Percentiles rank a stretch among this genome's conserved stretches.
These are phyloP conservation scores for Ormyrus thymus DNA, from an alignment of 2,888 invertebrate genomes.

Conservation along the genomic window DNA sequence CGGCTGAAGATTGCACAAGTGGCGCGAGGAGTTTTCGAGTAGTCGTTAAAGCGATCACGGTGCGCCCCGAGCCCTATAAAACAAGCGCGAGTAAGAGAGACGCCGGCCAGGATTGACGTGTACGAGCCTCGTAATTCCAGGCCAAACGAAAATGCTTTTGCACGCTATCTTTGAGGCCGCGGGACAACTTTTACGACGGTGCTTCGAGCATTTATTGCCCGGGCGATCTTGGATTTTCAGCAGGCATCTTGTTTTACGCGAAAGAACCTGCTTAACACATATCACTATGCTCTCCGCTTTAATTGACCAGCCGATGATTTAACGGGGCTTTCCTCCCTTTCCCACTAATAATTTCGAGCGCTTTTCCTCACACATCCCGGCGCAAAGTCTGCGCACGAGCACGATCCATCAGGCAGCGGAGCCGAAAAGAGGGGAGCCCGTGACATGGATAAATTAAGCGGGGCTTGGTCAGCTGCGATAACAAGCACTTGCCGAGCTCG, in stretches of 20 bases:
- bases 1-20: background rate
- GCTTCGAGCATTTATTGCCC: slow-evolving; percentile 47
- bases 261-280: no score
- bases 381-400: no score
- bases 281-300: background rate
- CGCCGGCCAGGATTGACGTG: slow-evolving; percentile 15
- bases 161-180: background rate
- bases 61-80: background rate
- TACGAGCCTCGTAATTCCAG: slow-evolving; percentile 45
- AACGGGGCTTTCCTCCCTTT: no score
- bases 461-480: no score
- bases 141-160: slow-evolving; percentile 8
- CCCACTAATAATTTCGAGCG: no score
- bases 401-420: no score
- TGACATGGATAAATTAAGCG: no score
- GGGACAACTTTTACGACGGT: slow-evolving; percentile 48
- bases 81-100: background rate
- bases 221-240: slow-evolving; percentile 25
- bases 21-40: slow-evolving; percentile 22
- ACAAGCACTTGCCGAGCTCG: no score
- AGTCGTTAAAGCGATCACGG: slow-evolving; percentile 49
- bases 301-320: no score
- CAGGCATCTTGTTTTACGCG: no score
- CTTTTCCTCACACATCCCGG: no score
- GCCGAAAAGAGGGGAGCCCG: no score